Base-by-base conservation (phyloP, 2,113 vertebrate species). In the Girardinichthys multiradiatus region DNA sequence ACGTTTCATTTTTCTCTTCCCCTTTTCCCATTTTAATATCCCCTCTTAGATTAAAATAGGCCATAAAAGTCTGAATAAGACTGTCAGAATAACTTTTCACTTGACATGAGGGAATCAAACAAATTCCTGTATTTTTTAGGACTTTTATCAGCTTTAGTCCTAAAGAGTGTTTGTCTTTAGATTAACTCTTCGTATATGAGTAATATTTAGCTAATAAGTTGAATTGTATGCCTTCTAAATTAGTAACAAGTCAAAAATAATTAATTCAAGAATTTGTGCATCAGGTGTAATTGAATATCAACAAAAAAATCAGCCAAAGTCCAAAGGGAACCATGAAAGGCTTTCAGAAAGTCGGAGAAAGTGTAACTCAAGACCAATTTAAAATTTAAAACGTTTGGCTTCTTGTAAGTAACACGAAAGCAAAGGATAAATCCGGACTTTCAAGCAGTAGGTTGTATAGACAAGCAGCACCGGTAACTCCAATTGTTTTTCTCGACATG, bases 1-100 rank as follows among this genome's bases (percentile, higher is more conserved):
- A 69, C 58, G 45, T 84, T 54, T 61, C 57, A 61, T 74, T 88
- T 80, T 65, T 72, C 67, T 67, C 30, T 63, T 70, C 80, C 77
- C 57, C 28, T 70, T 84, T 82, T 83, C 48, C 48, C 48, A 24
- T 54, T 24, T 5, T 54, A 11, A 54, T 54, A 54, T 54, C 7
- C 48, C 48, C 48, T 54, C 48, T 54, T 54, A 54, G 48, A 54
- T 54, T 54, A 10, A 54, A 54, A 54, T 54, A 54, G 48, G 24
- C n/a, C 48, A 54, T 54, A 11, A n/a, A 54, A 54, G 48, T 54
- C 48, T 54, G 17, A 11, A 10, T 39, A 39, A 39, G 37, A 39
- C 37, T 39, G 37, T 13, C 37, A 54, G 24, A 54, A 13, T 39
- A 39, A 12, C 48, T 54, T 54, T 54, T 21, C 9, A 24, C 7